Evolutionary conservation across 2,113 vertebrate species (phyloP).

Genomic region (Megalops atlanticus): DNA sequence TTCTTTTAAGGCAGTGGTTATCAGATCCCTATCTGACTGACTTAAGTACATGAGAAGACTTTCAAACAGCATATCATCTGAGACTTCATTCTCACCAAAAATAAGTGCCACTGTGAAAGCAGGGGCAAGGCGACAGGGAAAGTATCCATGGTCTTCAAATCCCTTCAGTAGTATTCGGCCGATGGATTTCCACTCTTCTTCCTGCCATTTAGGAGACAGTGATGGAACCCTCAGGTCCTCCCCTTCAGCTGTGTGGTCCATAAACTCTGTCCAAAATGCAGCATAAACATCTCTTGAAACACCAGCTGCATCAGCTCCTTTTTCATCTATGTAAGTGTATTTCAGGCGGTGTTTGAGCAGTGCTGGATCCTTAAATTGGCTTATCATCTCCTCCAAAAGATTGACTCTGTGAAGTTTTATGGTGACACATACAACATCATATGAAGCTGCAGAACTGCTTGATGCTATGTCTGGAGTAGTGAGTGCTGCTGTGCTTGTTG

Average conservation of each 20-base stretch:
- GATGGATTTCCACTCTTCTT: conserved; percentile 47
- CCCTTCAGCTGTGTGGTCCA: conserved; percentile 39
- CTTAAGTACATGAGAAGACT: conserved; percentile 8
- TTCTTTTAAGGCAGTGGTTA: background rate
- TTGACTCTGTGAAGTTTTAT: conserved; percentile 42
- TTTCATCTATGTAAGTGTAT: conserved; percentile 41
- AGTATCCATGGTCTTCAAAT: conserved; percentile 40
- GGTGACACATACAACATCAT: conserved; percentile 38
- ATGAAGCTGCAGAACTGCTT: conserved; percentile 42
- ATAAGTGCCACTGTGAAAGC: background rate
- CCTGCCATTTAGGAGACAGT: too few species aligned
- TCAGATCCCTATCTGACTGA: conserved; percentile 17
- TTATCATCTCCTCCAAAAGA: conserved; percentile 44
- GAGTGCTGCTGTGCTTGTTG: conserved; percentile 30
- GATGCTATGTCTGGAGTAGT: conserved; percentile 36
- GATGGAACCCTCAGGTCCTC: conserved; percentile 41
- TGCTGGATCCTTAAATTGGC: conserved; percentile 40
- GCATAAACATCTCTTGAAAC: conserved; percentile 38
- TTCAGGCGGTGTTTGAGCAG: conserved; percentile 19
- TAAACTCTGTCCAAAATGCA: conserved; percentile 37
- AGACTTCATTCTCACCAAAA: too few species aligned
- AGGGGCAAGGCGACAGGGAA: background rate
- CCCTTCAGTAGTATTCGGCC: conserved; percentile 40
- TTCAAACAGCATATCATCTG: conserved; percentile 22
- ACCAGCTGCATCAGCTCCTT: conserved; percentile 32